Evolutionary conservation across 1,140 invertebrate genomes (phyloP), one percentile per base, ranked within the genome.

Genomic region (Phenacoccus solenopsis): DNA sequence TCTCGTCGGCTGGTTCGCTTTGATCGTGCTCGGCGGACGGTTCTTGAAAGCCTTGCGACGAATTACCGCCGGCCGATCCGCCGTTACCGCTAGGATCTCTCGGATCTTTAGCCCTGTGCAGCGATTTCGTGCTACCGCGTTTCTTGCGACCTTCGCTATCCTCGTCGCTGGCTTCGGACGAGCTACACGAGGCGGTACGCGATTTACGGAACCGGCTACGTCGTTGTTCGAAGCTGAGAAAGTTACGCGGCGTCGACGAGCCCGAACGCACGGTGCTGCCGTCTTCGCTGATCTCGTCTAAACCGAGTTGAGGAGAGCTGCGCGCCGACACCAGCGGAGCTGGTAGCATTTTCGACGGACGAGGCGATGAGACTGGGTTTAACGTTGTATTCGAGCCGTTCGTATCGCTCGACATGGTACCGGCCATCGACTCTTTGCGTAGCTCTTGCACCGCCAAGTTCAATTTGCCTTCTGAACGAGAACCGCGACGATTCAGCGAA

Each of bases 151-250:
- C 83, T 76, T 94, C 91, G 38, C 88, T 90, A 75, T 95, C 93
- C 78, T 94, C 92, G 77, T 96, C 93, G 64, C 90, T 93, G 4
- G 92, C 89, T 77, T 94, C 91, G 0, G 92, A 94, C 67, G 90
- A 91, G 73, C 90, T 91, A 76, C 92, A 93, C 5, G 90, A 93
- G 1, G 91, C 88, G 5, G 90, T 91, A 20, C 91, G 82, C 5
- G 87, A 85, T 76, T 90, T 90, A 70, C 88, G 85, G 71, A 89
- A 86, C 68, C 67, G 69, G 22, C 32, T 69, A 16, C 73, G 57
- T 32, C 71, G 70, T 24, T 73, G 72, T 69, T 71, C 70, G 28
- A 69, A 72, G n/a, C 70, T 70, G 59, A 32, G 68, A 21, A 30
- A 68, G 20, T 68, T 72, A 38, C 67, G 32, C 72, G 74, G 71